Base-by-base conservation (phyloP, 2,888 invertebrate genomes). In the Apotomis capreana region DNA sequence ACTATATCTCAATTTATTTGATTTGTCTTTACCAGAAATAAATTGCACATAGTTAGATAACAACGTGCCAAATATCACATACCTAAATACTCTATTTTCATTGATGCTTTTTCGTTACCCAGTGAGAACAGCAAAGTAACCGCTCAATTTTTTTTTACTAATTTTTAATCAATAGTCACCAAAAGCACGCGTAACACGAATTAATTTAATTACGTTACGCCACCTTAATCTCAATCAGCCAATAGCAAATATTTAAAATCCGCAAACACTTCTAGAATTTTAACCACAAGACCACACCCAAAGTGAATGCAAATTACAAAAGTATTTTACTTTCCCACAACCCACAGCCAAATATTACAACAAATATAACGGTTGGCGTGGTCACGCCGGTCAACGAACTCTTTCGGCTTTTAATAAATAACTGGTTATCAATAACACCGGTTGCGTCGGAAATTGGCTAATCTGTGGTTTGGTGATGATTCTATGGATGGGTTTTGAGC, bases 301-400 rank as follows among this genome's bases (percentile, higher is more conserved):
- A 40, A 60, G 61, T 54, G 55, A 67, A 71, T 71, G 70, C 67
- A 71, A 71, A 71, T 67, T 15, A 13, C 26, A 58, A 8, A 12
- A 62, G 5, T 40, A 26, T 37, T 52, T 67, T 62, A 71, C 71
- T 71, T 68, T 71, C 71, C 67, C 68, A 71, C 61, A 65, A 54
- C 10, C 55, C 46, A 57, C 63, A 40, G 59, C 46, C 60, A 70
- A 71, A 78, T 79, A 77, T 78, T 81, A 79, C 77, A 77, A 80
- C 79, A 76, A 79, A 79, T 75, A 77, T 83, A 84, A 84, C 85
- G 84, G 85, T 73, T 40, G 40, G 5, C 26, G 60, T 75, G 69
- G 78, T 80, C 71, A 76, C 75, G 78, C 5, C 78, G 88, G 84
- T 87, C 81, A 86, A 85, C 64, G 85, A 80, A 82, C 90, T 84